These are phyloP conservation scores for Tachina grossa DNA, from an alignment of 2,888 invertebrate genomes.

Conservation along the genomic window DNA sequence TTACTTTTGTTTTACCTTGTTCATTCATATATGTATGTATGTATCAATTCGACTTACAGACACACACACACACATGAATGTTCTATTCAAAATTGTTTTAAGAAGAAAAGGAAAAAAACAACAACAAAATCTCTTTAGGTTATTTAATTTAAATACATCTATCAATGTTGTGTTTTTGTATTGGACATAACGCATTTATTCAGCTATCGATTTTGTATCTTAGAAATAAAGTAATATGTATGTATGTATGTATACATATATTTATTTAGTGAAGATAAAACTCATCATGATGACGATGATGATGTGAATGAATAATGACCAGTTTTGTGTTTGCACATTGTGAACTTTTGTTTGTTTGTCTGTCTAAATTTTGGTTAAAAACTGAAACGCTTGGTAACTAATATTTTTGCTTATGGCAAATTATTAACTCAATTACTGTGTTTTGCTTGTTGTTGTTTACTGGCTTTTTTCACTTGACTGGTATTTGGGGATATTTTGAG, in stretches of 20 bases:
- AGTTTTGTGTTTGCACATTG: not conserved
- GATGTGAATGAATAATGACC: constrained; percentile 14
- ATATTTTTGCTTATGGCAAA: constrained; percentile 50
- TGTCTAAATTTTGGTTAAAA: constrained; percentile 26
- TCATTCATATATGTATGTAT: no score
- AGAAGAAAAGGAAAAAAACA: not conserved
- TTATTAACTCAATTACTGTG: constrained; percentile 59
- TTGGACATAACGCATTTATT: not conserved
- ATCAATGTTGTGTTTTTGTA: constrained; percentile 8
- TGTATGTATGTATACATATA: no score
- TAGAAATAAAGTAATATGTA: not conserved
- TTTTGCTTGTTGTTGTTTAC: constrained; percentile 31
- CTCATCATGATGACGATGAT: not conserved
- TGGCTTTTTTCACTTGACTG: constrained; percentile 51
- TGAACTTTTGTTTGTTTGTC: constrained; percentile 12
- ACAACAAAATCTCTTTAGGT: constrained; percentile 34
- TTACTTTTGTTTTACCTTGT: no score
- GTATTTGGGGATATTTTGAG: constrained; percentile 33
- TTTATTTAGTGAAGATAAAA: not conserved
- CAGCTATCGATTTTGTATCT: not conserved
- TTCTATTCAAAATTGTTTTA: not conserved
- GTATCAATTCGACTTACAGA: not conserved
- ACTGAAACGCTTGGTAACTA: constrained; percentile 23
- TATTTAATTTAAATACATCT: constrained; percentile 49
- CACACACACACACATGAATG: not conserved